Base-by-base conservation (phyloP, 2,797 vertebrate species). In the Paramormyrops hopkinsi region DNA sequence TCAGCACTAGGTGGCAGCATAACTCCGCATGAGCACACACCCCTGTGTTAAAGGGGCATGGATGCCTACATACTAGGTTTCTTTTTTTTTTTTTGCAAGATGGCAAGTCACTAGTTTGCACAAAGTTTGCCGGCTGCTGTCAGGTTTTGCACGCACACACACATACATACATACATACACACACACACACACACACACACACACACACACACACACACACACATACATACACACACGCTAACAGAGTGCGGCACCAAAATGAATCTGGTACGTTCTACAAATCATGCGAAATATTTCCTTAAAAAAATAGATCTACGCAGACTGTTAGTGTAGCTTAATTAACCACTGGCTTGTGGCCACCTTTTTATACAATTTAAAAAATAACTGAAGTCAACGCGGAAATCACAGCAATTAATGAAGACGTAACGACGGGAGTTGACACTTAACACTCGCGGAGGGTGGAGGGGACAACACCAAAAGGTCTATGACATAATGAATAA, bases 261-360 rank as follows among this genome's bases (percentile, higher is more conserved):
- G 89, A 90, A 90, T 90, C 89, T 86, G 62, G 89, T 88, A 90
- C 90, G 89, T 89, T 91, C 92, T 44, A 90, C 91, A 91, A 90
- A 93, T 90, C 92, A 91, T 93, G 93, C 92, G 91, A 94, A 93
- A 94, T 92, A 89, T 93, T 92, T 94, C 62, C 92, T 91, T 94
- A 93, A 95, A 94, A 82, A 95, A 95, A 95, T 94, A 95, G 89
- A 95, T 91, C 94, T 95, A 95, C 95, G 93, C 92, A 92, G 92
- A 94, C 94, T 96, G 65, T 95, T 95, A 96, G 95, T 95, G 95
- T 96, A 96, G 96, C 96, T 96, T 96, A 96, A 93, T 94, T 92
- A 93, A 93, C 94, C 95, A 95, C 93, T 90, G 90, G 69, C 88
- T 73, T 91, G 94, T 94, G 94, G 94, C 88, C 92, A 94, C 84